Conservation (phyloP, 2,113 vertebrate genomes). For the Phalacrocorax carbo region DNA sequence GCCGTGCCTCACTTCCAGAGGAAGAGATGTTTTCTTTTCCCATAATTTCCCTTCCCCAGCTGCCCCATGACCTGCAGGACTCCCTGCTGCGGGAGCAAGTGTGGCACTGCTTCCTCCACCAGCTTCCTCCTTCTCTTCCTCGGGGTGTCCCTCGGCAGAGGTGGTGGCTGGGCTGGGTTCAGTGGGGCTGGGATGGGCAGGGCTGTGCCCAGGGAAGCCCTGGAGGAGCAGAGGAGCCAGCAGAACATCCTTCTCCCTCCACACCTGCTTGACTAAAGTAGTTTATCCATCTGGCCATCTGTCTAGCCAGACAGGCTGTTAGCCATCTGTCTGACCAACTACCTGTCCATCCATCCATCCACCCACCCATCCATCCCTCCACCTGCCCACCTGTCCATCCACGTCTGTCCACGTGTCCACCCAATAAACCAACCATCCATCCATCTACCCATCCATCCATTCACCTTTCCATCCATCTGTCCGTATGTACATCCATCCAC, state of each 20-base stretch:
- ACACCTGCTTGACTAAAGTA: not conserved
- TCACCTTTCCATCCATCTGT: too few species aligned
- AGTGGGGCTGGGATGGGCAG: fast-evolving
- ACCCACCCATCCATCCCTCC: not conserved
- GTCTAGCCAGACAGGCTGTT: not conserved
- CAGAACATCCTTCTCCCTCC: not conserved
- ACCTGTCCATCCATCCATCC: not conserved
- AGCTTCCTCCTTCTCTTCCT: not conserved
- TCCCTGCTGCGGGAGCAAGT: not conserved
- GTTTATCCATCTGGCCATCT: not conserved
- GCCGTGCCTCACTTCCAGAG: not conserved
- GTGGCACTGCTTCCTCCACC: not conserved
- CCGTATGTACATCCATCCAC: too few species aligned
- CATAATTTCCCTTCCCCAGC: not conserved
- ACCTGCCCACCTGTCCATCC: not conserved
- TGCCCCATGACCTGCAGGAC: fast-evolving
- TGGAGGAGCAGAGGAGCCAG: not conserved
- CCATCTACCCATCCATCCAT: too few species aligned
- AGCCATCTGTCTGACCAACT: not conserved
- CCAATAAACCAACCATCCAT: too few species aligned
- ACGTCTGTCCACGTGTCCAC: too few species aligned
- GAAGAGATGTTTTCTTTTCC: not conserved
- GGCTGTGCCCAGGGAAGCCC: not conserved
- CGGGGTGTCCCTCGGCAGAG: fast-evolving
- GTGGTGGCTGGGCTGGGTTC: fast-evolving